Evolutionary conservation across 2,797 vertebrate genomes (phyloP), one percentile per base, ranked within the genome.

Genomic region (Coranthus polyacanthus): DNA sequence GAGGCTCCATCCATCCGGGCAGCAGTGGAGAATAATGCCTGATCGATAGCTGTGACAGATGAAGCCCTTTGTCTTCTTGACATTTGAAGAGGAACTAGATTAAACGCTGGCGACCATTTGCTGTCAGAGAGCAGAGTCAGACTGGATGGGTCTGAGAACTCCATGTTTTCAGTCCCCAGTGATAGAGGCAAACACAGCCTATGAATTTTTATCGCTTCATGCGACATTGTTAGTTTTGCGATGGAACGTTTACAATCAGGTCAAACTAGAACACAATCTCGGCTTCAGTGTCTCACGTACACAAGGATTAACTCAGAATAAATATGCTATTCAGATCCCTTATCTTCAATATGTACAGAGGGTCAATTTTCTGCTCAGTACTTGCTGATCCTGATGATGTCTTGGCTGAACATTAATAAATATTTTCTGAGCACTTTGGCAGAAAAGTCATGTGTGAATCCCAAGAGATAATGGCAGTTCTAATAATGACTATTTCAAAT

Each of bases 31-130:
- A 65, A 68, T 69, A 78, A 81, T 44, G 71, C 54, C 75, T 85
- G 91, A 93, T 92, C 88, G 81, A 93, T 92, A 68, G 72, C 63
- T 17, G 49, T 92, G 91, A 92, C 89, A 78, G 83, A 93, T 92
- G 89, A 91, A 89, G 79, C 71, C 65, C 68, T 92, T 84, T 86
- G 84, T 90, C 88, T 87, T 85, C 80, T 73, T 92, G 91, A 93
- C 89, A 88, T 87, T 77, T 89, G 87, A 89, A 86, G 86, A 88
- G 83, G 88, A 88, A 86, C 69, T 84, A 83, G 87, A 91, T 92
- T 89, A 88, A 90, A 87, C 5, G 79, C 58, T 58, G 77, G 74
- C 54, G 77, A 82, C 81, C 58, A 41, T 74, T 82, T 29, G 75
- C 78, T 79, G 77, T 87, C 87, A 81, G 69, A 47, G 68, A 58